These are phyloP conservation scores for Chloebia gouldiae DNA, from an alignment of 2,113 vertebrate species.

Conservation along the genomic window DNA sequence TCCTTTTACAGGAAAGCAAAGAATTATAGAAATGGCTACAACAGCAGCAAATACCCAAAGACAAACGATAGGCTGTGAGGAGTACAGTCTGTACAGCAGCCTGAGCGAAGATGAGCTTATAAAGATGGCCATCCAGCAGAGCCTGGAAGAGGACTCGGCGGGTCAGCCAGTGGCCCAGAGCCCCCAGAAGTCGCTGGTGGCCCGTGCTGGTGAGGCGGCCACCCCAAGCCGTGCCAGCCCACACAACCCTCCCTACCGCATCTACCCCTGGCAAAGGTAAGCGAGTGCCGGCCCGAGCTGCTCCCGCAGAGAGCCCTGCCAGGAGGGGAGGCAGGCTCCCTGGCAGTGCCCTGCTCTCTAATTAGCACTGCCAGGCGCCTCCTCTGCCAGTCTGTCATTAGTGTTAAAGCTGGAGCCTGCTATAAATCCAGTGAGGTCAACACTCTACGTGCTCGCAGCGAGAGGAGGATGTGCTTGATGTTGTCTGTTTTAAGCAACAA, in stretches of 20 bases:
- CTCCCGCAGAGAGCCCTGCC: background rate
- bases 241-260: constrained; percentile 56
- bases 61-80: constrained; percentile 72
- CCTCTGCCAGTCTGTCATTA: background rate
- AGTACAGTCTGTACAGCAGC: constrained; percentile 88
- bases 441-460: accelerated
- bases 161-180: constrained; percentile 36
- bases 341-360: background rate
- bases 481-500: background rate
- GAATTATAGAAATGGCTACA: constrained; percentile 55
- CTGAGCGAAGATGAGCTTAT: constrained; percentile 90
- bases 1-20: background rate
- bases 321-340: background rate
- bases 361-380: background rate
- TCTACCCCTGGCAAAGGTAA: constrained; percentile 77
- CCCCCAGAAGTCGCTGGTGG: constrained; percentile 31
- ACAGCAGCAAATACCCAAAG: constrained; percentile 34
- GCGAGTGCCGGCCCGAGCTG: background rate
- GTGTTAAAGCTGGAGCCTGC: background rate
- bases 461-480: background rate
- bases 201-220: background rate
- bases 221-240: background rate
- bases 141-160: constrained; percentile 71
- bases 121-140: constrained; percentile 90
- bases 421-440: constrained; percentile 11